Conservation (phyloP, 2,797 vertebrate genomes). For the Muscicapa striata region DNA sequence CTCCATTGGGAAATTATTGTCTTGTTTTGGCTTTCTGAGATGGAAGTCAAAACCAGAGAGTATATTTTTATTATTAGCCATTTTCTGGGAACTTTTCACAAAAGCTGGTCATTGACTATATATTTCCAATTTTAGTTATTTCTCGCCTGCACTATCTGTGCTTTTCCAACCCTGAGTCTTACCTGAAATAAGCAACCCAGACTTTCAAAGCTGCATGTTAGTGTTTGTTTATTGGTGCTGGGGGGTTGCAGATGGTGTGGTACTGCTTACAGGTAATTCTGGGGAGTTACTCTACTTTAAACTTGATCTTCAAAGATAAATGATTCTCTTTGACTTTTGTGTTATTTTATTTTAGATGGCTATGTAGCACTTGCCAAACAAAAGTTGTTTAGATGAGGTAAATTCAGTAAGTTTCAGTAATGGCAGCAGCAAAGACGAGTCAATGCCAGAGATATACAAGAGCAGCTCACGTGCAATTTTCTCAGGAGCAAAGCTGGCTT, state of each 20-base stretch:
- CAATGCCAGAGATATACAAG: background rate
- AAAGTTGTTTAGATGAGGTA: background rate
- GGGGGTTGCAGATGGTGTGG: background rate
- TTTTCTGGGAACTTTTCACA: background rate
- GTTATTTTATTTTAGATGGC: background rate
- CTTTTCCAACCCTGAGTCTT: background rate
- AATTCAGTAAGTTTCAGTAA: background rate
- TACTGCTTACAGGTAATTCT: background rate
- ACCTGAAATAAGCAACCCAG: background rate
- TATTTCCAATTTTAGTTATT: background rate
- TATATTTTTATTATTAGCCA: background rate
- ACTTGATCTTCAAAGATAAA: background rate
- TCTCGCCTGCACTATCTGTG: background rate
- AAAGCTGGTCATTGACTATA: background rate
- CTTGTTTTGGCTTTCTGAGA: conserved; percentile 14
- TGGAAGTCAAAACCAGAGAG: background rate
- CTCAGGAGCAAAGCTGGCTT: background rate
- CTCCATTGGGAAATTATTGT: background rate
- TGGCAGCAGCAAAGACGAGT: background rate
- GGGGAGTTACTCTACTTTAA: background rate
- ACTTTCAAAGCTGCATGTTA: background rate
- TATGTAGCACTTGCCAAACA: background rate
- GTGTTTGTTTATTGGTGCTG: background rate
- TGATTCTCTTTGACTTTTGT: background rate
- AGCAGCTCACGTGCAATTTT: background rate